Conservation (phyloP, 2,113 vertebrate species). For the Gavia stellata region DNA sequence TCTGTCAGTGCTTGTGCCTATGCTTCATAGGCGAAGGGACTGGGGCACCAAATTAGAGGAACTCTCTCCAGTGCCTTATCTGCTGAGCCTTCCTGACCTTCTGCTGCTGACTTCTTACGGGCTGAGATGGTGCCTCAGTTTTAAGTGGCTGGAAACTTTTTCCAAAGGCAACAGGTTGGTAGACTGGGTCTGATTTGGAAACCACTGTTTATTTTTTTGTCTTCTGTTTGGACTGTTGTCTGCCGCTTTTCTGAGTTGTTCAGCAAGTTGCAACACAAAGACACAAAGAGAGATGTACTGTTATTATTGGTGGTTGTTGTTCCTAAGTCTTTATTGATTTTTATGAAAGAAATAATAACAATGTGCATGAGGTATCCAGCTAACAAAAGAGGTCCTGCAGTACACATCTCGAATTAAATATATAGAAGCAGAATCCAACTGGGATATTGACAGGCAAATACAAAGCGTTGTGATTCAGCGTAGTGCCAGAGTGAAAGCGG, state of each 20-base stretch:
- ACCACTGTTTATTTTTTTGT: not conserved
- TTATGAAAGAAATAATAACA: constrained; percentile 58
- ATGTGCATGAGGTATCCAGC: constrained; percentile 33
- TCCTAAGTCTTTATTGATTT: constrained; percentile 60
- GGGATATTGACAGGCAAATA: constrained; percentile 54
- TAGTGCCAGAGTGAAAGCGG: not conserved
- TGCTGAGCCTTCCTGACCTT: not conserved
- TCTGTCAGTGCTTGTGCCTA: not conserved
- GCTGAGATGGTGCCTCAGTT: not conserved
- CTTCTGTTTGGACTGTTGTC: not conserved
- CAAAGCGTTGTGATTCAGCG: not conserved
- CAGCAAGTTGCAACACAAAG: not conserved
- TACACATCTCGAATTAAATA: constrained; percentile 44
- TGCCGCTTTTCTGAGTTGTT: not conserved
- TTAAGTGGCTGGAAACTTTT: not conserved
- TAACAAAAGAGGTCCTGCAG: constrained; percentile 59
- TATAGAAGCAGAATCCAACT: constrained; percentile 26
- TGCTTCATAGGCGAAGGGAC: not conserved
- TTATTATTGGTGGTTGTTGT: constrained; percentile 51
- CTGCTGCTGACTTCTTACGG: not conserved
- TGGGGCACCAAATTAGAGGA: not conserved
- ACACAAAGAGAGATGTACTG: constrained; percentile 24
- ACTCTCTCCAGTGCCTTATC: not conserved
- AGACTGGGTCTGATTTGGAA: not conserved
- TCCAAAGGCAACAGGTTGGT: not conserved